Evolutionary conservation across 2,888 invertebrate genomes (phyloP), one percentile per base, ranked within the genome.

Genomic region (Euproctis similis): DNA sequence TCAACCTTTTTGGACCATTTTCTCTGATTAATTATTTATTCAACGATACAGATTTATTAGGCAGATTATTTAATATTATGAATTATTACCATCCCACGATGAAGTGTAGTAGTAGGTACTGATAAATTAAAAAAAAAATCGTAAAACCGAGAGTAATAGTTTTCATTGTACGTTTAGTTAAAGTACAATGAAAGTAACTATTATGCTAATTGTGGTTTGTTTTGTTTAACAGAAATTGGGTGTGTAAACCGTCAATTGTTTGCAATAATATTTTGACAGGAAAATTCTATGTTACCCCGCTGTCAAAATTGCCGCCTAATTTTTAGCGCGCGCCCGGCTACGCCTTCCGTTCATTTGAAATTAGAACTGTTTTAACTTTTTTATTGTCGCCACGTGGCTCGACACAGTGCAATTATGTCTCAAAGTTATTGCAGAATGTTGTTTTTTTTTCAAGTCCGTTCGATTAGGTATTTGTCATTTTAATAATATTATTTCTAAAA

Each of bases 181-280:
- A n/a, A n/a, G n/a, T 38, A 58, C 55, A 59, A 69, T 61, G 39
- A 39, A 45, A 46, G 58, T 66, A 70, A 61, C 70, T 60, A 71
- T 78, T 82, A 82, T 74, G 82, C 82, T 82, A 84, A 84, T 84
- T 84, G 84, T 82, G 84, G 84, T 84, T 75, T 73, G 72, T 76
- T 80, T 82, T 78, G 78, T 81, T 76, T 54, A 45, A 40, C 39
- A 27, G 47, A 59, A 68, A 60, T 53, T 69, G 63, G 76, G 80
- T 56, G 74, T 63, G 34, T 33, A 47, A 46, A 44, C 37, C 43
- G 50, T 58, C 59, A 66, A 82, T 81, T 81, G 82, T 82, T 84
- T 84, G 80, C 61, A 60, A 84, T 73, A 84, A 82, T 84, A 81
- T 84, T 84, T 70, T 82, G 84, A 84, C 84, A 82, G 52, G 64